phyloP scores from a whole-genome alignment of 1,140 invertebrate species.

The Anastrepha ludens region DNA sequence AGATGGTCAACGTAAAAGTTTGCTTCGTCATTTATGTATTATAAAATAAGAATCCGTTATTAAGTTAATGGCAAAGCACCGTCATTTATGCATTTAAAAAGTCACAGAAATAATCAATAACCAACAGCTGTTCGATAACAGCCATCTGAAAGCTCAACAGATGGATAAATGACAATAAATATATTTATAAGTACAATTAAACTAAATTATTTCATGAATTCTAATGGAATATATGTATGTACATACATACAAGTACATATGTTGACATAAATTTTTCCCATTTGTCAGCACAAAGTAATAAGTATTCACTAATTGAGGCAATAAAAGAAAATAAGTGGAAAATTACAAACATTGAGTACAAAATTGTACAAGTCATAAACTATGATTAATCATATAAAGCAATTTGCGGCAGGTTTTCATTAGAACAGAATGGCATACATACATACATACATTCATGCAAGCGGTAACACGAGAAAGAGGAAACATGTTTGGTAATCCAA shows the following conservation, averaged over 20 bases:
- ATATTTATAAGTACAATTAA: background rate
- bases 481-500: too few species aligned
- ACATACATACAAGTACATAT: too few species aligned
- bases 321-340: background rate
- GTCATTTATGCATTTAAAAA: background rate
- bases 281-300: background rate
- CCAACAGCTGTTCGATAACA: constrained; percentile 12
- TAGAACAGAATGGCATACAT: too few species aligned
- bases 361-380: background rate
- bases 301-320: background rate
- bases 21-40: background rate
- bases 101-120: background rate
- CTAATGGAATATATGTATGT: background rate
- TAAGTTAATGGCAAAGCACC: background rate
- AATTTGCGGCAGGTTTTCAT: background rate
- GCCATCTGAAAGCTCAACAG: background rate
- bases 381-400: background rate
- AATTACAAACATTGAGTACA: background rate
- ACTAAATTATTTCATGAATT: background rate
- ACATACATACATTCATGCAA: too few species aligned
- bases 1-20: background rate
- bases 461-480: too few species aligned
- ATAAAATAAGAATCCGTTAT: background rate
- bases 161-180: background rate
- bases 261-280: background rate